phyloP scores from a whole-genome alignment of 2,113 vertebrate genomes.

The Sebastes schlegelii region DNA sequence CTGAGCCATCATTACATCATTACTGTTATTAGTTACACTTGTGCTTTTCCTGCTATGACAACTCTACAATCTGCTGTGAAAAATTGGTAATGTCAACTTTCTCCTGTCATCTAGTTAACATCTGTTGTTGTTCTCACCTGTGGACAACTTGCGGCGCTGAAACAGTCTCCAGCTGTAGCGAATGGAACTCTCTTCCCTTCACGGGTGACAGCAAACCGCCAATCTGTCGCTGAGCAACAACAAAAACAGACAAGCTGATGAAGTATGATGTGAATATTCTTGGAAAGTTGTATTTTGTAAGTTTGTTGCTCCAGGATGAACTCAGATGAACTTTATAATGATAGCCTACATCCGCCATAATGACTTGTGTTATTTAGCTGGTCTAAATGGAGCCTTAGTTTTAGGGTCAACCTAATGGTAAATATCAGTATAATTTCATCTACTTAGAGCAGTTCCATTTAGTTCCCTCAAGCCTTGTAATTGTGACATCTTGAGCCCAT shows the following conservation, averaged over 20 bases:
- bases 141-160: slow-evolving; percentile 93
- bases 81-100: not conserved
- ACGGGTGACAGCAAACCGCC: slow-evolving; percentile 90
- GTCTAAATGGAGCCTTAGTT: slow-evolving; percentile 43
- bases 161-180: slow-evolving; percentile 97
- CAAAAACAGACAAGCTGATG: slow-evolving; percentile 12
- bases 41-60: not conserved
- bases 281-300: not conserved
- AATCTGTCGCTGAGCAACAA: slow-evolving; percentile 89
- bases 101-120: not conserved
- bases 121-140: slow-evolving; percentile 86
- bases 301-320: not conserved
- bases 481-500: slow-evolving; percentile 85
- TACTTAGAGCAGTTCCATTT: slow-evolving; percentile 61
- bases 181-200: slow-evolving; percentile 94
- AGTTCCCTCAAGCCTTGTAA: slow-evolving; percentile 68
- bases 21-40: not conserved
- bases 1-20: not conserved
- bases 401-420: slow-evolving; percentile 51
- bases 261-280: not conserved
- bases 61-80: not conserved
- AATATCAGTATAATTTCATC: slow-evolving; percentile 63
- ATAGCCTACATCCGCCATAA: slow-evolving; percentile 34
- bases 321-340: slow-evolving; percentile 25
- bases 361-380: slow-evolving; percentile 30